A percentile compares a stretch with the other conserved stretches of the same genome.
phyloP scores from a whole-genome alignment of 2,113 vertebrate species.

The Verasper variegatus region DNA sequence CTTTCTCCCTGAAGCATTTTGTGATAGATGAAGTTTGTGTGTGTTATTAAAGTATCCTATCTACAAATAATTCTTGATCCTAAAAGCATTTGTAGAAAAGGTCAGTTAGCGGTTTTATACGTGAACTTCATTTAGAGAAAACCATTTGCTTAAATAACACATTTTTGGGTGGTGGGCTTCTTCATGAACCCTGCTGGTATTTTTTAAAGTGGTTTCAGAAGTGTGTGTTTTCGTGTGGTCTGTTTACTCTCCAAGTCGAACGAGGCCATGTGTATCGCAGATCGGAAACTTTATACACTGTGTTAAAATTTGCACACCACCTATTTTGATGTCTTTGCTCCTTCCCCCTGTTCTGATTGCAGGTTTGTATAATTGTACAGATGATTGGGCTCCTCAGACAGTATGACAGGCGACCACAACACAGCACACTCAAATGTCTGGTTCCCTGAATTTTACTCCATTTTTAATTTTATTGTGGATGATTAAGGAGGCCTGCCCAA shows the following conservation, averaged over 20 bases:
- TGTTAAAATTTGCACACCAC: constrained; percentile 70
- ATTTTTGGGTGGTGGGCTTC: constrained; percentile 60
- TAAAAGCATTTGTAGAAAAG: constrained; percentile 24
- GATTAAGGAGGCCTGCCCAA: constrained; percentile 79
- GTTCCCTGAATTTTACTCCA: constrained; percentile 70
- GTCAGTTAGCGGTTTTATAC: constrained; percentile 36
- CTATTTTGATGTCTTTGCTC: constrained; percentile 72
- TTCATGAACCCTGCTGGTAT: constrained; percentile 63
- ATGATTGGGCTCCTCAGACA: constrained; percentile 71
- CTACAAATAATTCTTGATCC: constrained; percentile 16
- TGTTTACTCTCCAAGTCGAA: constrained; percentile 68
- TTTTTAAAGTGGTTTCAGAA: constrained; percentile 71
- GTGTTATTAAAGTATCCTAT: background rate
- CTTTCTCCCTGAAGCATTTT: background rate
- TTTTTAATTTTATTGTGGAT: constrained; percentile 78
- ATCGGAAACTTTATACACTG: constrained; percentile 71
- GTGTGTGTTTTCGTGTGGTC: constrained; percentile 71
- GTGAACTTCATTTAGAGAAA: constrained; percentile 54
- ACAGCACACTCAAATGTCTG: constrained; percentile 69
- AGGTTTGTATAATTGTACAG: constrained; percentile 76
- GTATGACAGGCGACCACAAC: constrained; percentile 72
- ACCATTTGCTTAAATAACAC: constrained; percentile 56
- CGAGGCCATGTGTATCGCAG: constrained; percentile 64
- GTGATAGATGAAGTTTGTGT: background rate
- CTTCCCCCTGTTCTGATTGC: constrained; percentile 63